These are phyloP conservation scores for Aviceda cuculoides DNA, from an alignment of 2,797 vertebrate genomes.

Conservation along the genomic window DNA sequence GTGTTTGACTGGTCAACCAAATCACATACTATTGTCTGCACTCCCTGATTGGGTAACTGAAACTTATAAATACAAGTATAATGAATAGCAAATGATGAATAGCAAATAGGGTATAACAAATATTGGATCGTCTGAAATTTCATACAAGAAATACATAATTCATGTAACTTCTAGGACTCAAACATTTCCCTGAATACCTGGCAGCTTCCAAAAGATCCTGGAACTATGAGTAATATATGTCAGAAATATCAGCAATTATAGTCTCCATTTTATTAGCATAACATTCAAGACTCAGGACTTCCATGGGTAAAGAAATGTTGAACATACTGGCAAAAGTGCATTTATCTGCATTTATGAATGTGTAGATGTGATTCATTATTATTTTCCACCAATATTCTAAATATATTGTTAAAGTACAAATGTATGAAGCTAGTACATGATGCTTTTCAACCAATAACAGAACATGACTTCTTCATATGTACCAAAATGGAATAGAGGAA, in stretches of 20 bases:
- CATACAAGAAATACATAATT: conserved; percentile 46
- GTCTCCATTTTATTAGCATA: background rate
- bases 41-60: conserved; percentile 32
- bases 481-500: background rate
- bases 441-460: background rate
- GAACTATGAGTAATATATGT: background rate
- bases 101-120: conserved; percentile 50
- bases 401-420: background rate
- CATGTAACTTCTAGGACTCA: conserved; percentile 19
- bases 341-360: background rate
- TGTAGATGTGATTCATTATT: background rate
- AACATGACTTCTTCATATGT: background rate
- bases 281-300: background rate
- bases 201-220: background rate
- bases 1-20: conserved; percentile 62
- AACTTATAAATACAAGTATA: conserved; percentile 42
- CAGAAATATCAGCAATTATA: conserved; percentile 5
- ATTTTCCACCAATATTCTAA: background rate
- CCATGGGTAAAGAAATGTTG: background rate
- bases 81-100: conserved; percentile 59
- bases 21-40: conserved; percentile 53
- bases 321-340: background rate
- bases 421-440: background rate
- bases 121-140: conserved; percentile 21
- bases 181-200: conserved; percentile 8